Evolutionary conservation across 2,888 invertebrate genomes (phyloP).

Genomic region (Dynastes maya): DNA sequence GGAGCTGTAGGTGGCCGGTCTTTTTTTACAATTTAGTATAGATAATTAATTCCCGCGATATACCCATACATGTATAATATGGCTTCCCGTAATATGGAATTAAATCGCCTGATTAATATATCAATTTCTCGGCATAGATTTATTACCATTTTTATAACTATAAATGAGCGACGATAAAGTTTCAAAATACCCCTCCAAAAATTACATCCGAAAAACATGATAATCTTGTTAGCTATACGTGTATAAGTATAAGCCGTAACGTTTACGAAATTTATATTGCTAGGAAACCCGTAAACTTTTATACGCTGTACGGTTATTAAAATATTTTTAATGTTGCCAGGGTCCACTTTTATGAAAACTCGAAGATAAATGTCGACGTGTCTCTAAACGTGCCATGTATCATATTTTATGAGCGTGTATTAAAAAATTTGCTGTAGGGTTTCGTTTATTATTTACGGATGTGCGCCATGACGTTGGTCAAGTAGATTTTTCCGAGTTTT

Average conservation of each 20-base stretch:
- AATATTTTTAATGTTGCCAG: slow-evolving; percentile 36
- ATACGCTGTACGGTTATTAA: slow-evolving; percentile 27
- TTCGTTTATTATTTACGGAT: slow-evolving; percentile 17
- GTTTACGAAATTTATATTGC: slow-evolving; percentile 39
- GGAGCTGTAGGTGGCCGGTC: too few relatives aligned
- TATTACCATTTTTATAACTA: slow-evolving; percentile 32
- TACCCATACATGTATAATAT: too few relatives aligned
- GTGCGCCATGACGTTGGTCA: not conserved
- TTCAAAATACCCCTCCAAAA: slow-evolving; percentile 28
- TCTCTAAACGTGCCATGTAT: slow-evolving; percentile 4
- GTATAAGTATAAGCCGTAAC: slow-evolving; percentile 1
- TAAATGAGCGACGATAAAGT: slow-evolving; percentile 35
- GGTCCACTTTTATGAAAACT: slow-evolving; percentile 40
- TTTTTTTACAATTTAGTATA: too few relatives aligned
- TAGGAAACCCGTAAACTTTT: slow-evolving; percentile 33
- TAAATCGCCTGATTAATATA: slow-evolving; percentile 32
- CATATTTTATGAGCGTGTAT: slow-evolving; percentile 3
- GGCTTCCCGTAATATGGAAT: not conserved
- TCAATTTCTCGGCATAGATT: slow-evolving; percentile 28
- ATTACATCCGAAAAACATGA: slow-evolving; percentile 37
- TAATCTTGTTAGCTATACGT: slow-evolving; percentile 38
- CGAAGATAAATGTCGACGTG: slow-evolving; percentile 29
- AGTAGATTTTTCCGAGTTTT: slow-evolving; percentile 10
- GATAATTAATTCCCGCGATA: too few relatives aligned
- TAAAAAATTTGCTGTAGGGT: slow-evolving; percentile 20